Percentiles rank a stretch among this genome's conserved stretches.
These are phyloP conservation scores for Drosophila nikananu DNA, from an alignment of 1,140 invertebrate species.

Conservation along the genomic window DNA sequence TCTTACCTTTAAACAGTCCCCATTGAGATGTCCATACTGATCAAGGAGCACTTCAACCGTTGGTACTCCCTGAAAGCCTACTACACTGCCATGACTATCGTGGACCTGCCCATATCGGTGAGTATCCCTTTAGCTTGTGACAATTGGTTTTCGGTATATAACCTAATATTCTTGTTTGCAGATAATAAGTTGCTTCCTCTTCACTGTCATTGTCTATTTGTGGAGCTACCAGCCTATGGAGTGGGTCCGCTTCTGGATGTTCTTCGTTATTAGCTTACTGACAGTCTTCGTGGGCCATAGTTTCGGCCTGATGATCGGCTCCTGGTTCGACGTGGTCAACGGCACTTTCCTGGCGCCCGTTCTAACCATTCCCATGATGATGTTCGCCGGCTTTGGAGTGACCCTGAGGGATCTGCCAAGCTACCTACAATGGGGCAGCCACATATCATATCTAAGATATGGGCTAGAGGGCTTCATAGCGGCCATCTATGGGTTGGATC, in stretches of 20 bases:
- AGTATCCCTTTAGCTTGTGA: conserved; percentile 52
- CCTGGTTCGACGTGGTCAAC: conserved; percentile 93
- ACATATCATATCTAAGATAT: conserved; percentile 94
- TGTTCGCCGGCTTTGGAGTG: conserved; percentile 94
- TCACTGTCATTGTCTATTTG: conserved; percentile 93
- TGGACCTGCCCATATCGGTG: conserved; percentile 92
- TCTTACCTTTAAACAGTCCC: conserved; percentile 88
- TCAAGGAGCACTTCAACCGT: conserved; percentile 97
- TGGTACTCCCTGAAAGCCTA: conserved; percentile 98
- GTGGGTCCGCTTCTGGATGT: conserved; percentile 91
- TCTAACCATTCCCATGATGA: conserved; percentile 93
- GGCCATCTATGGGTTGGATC: conserved; percentile 93
- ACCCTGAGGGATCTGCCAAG: conserved; percentile 90
- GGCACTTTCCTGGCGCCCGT: conserved; percentile 93
- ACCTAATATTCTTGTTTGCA: conserved; percentile 77
- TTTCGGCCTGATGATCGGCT: conserved; percentile 94
- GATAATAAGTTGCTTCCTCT: conserved; percentile 91
- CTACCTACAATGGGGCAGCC: conserved; percentile 94
- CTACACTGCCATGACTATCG: conserved; percentile 94
- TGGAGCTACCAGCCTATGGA: conserved; percentile 95
- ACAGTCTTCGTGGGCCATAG: conserved; percentile 96
- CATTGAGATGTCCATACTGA: conserved; percentile 94
- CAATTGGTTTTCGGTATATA: neutral
- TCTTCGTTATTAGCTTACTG: conserved; percentile 91
- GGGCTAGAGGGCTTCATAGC: conserved; percentile 93